A percentile compares a stretch with the other conserved stretches of the same genome.
Evolutionary conservation across 2,797 vertebrate genomes (phyloP).

Genomic region (Huso huso): DNA sequence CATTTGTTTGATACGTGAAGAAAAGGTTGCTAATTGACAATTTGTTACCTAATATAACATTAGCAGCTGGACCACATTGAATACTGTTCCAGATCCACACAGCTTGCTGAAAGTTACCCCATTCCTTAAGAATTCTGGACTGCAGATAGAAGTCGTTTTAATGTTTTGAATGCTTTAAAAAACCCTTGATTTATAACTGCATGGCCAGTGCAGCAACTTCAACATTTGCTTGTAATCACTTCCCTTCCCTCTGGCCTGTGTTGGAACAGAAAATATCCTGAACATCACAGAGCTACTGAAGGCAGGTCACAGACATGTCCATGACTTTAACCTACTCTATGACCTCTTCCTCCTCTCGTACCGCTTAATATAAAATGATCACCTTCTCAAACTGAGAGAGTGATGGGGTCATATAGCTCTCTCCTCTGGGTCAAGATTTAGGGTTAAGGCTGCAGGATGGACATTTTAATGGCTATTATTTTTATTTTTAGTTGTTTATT

Average conservation of each 20-base stretch:
- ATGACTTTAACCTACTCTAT: not conserved
- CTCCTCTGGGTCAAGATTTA: not conserved
- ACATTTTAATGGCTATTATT: too few relatives aligned
- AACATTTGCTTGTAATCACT: not conserved
- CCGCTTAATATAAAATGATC: not conserved
- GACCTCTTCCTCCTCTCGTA: not conserved
- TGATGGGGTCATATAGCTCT: not conserved
- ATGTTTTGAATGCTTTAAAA: not conserved
- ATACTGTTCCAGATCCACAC: not conserved
- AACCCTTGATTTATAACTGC: conserved; percentile 4
- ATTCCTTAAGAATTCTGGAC: not conserved
- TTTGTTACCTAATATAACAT: too few relatives aligned
- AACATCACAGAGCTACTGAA: not conserved
- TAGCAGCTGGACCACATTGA: not conserved
- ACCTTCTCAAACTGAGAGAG: not conserved
- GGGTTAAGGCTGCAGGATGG: too few relatives aligned
- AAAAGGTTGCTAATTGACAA: too few relatives aligned
- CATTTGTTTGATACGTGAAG: too few relatives aligned
- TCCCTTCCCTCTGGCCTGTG: not conserved
- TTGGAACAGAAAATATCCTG: not conserved
- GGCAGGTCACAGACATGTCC: not conserved
- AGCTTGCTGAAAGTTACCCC: not conserved
- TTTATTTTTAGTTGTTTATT: too few relatives aligned
- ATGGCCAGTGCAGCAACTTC: not conserved
- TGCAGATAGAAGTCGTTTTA: not conserved